Evolutionary conservation across 1,140 invertebrate genomes (phyloP).

Genomic region (Drosophila mauritiana): DNA sequence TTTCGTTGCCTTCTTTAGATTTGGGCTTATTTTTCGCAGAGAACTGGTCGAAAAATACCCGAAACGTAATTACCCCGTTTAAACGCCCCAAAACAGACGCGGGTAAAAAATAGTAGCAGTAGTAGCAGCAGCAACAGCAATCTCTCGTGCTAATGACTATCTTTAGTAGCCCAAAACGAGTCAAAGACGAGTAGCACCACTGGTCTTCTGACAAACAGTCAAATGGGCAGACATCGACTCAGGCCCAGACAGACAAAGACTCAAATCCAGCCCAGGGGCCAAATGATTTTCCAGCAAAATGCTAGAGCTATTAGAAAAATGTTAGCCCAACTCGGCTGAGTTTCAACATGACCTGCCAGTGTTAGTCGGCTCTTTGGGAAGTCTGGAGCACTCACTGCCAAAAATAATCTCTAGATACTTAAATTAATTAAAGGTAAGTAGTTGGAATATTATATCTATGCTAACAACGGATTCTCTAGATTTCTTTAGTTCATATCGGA

Average conservation of each 20-base stretch:
- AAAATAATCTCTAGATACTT: neutral
- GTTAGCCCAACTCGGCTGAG: conserved; percentile 24
- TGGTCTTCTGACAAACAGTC: conserved; percentile 62
- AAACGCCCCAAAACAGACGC: conserved; percentile 69
- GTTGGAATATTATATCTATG: neutral
- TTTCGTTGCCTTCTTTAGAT: conserved; percentile 13
- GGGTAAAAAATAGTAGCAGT: conserved; percentile 7
- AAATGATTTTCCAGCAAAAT: conserved; percentile 62
- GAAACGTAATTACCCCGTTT: conserved; percentile 76
- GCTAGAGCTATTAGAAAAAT: conserved; percentile 71
- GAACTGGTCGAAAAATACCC: conserved; percentile 45
- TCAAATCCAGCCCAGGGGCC: conserved; percentile 58
- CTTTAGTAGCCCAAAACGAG: conserved; percentile 56
- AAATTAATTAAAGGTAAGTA: neutral
- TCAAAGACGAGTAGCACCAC: conserved; percentile 69
- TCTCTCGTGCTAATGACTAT: conserved; percentile 79
- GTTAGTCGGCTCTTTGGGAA: neutral
- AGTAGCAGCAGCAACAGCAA: conserved; percentile 40
- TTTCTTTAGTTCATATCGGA: conserved; percentile 4
- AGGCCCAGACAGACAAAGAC: conserved; percentile 11
- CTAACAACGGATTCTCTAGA: conserved; percentile 1
- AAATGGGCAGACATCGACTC: conserved; percentile 40
- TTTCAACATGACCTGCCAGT: neutral
- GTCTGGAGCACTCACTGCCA: conserved; percentile 14
- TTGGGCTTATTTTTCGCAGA: conserved; percentile 24